Evolutionary conservation across 1,140 invertebrate genomes (phyloP), one percentile per base, ranked within the genome.

Genomic region (Oryzaephilus surinamensis): DNA sequence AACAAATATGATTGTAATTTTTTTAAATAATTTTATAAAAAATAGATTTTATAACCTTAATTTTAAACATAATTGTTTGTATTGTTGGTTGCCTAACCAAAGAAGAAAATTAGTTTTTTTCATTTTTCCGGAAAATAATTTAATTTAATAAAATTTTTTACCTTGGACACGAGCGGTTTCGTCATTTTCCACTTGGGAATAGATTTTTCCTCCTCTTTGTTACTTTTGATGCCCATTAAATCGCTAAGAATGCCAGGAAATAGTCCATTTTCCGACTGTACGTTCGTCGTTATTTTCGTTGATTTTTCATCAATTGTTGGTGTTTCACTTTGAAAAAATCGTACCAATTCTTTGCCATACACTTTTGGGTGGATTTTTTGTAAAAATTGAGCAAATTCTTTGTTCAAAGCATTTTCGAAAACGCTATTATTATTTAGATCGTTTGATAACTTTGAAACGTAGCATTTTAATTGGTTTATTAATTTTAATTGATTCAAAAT

Each of bases 401-500:
- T 73, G 32, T 62, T 69, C 4, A 72, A 33, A n/a, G 58, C 46
- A 19, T 66, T 56, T 29, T 70, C 64, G 16, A 69, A 36, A 39
- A 55, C 63, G 35, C 65, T 68, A n/a, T n/a, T n/a, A n/a, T n/a
- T n/a, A n/a, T n/a, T n/a, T n/a, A n/a, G n/a, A n/a, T 70, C 66
- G 16, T 57, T 62, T 28, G 62, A 61, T 18, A 61, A 56, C 48
- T 69, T 73, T 4, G 52, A 53, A 1, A 72, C 43, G 36, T 68
- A 66, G 5, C 63, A 60, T 48, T 66, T 70, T 1, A 73, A 36
- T 27, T 68, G 62, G 3, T 52, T 51, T 5, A 73, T 45, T 2
- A 73, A 29, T 49, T 70, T 75, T 57, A 65, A 65, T 11, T 71
- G 66, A 10, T 61, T 64, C 46, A 67, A 58, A 13, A 66, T 63